Base-by-base conservation (phyloP, 2,113 vertebrate species). In the Seriola quinqueradiata region DNA sequence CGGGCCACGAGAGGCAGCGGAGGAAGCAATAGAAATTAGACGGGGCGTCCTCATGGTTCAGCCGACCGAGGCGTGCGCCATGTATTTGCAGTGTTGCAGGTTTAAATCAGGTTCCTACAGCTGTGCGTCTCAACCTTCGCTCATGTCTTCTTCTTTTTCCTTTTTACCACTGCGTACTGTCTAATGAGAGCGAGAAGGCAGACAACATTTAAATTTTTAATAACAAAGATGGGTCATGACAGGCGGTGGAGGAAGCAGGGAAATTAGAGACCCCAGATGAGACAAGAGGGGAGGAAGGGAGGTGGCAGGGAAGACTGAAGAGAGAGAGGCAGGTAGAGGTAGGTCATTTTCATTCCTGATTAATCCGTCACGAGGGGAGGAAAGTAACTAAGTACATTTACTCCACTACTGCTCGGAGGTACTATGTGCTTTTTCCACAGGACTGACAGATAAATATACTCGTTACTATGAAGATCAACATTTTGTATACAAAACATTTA, bases 141-240 rank as follows among this genome's bases (percentile, higher is more conserved):
- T 58, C 40, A 23, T 9, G 8, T 67, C 23, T 7, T 40, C 11
- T 46, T 23, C 2, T 19, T 5, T 46, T 19, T 42, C 44, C 13
- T 8, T 38, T 38, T 38, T 8, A 38, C 21, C 21, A 12, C 63
- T 32, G 28, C 19, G 0, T 9, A 13, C 58, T 13, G 34, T 68
- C 84, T 84, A 84, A 92, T 81, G 83, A 86, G 81, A 90, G 80
- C 38, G 68, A 88, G 85, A 66, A 80, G 65, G 57, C 77, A 76
- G 34, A 82, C 64, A 85, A 79, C 67, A 58, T 84, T 86, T 87
- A 0, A 50, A 89, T 85, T 80, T 85, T 89, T 82, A 88, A 82
- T 88, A 52, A 44, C 59, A 75, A 59, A 79, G 58, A 85, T 70
- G 83, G 57, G 64, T 75, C 68, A 63, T 85, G 88, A 88, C 79